Conservation (phyloP, 2,797 vertebrate genomes). For the Myoxocephalus aenaeus region DNA sequence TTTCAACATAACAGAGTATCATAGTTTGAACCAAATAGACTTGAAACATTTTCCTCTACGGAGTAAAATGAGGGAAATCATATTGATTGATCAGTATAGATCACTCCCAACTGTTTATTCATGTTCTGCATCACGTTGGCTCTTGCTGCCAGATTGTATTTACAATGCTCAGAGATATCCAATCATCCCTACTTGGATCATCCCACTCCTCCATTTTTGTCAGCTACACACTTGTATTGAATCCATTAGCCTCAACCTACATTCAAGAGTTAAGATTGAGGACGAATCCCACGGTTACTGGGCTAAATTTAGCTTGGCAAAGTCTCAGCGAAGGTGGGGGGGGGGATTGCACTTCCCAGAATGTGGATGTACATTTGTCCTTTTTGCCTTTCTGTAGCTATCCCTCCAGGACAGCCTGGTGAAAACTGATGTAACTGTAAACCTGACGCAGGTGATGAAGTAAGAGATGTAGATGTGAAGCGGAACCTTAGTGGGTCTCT, state of each 20-base stretch:
- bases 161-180: background rate
- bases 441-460: conserved; percentile 42
- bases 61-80: background rate
- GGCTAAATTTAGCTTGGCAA: conserved; percentile 74
- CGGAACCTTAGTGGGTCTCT: conserved; percentile 20
- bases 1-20: conserved; percentile 1
- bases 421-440: conserved; percentile 54
- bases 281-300: conserved; percentile 76
- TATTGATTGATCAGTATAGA: background rate
- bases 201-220: conserved; percentile 32
- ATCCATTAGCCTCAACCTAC: conserved; percentile 76
- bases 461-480: conserved; percentile 20
- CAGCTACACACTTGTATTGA: conserved; percentile 41
- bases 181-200: background rate
- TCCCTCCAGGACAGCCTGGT: conserved; percentile 63
- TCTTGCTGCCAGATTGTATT: background rate
- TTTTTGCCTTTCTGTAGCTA: conserved; percentile 65
- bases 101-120: background rate
- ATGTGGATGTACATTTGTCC: conserved; percentile 67
- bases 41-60: background rate
- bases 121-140: conserved; percentile 5
- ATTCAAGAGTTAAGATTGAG: conserved; percentile 80
- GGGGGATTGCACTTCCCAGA: conserved; percentile 43
- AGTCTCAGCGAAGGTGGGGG: conserved; percentile 56
- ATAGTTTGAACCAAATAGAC: background rate